Evolutionary conservation across 1,140 invertebrate species (phyloP), one percentile per base, ranked within the genome.

Genomic region (Bombyx mandarina): DNA sequence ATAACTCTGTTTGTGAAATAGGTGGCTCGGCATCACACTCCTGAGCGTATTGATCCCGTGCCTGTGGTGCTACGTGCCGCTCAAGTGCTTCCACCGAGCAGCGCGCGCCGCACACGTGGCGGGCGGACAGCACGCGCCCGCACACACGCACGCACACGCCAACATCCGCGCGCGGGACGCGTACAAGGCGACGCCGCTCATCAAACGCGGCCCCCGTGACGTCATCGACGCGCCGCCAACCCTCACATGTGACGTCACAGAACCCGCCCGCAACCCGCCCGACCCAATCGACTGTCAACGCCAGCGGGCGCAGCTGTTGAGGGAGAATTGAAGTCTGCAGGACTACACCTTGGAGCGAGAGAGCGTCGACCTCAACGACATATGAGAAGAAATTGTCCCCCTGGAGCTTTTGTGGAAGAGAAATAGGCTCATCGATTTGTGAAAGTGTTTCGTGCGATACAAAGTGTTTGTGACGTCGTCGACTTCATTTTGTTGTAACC

Each of bases 1-100:
- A 48, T 48, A 48, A 48, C 10, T 10, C 18, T n/a, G 6, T 18
- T 18, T 18, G 12, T 18, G 12, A 18, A 18, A 3, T 74, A 92
- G 90, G 53, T 98, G 97, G 97, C 80, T 96, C 60, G 94, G 95
- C 60, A 86, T 98, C 66, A 92, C 94, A 10, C 87, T 98, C 57
- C 91, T 98, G 46, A 96, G 95, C 46, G 82, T 98, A 56, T 88
- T 98, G 68, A 93, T 98, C 72, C 97, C 97, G 58, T 98, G 97
- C 87, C 90, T 98, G 58, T 98, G 96, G 91, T 96, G 96, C 86
- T 98, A 98, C 89, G 91, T 94, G 69, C 96, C 95, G 46, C 90
- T 97, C 22, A 91, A 92, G 63, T 93, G 94, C 61, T 94, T 94
- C 73, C 96, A 98, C 86, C 91, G 91, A 87, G 94, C 94, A 67